Evolutionary conservation across 92 coral and sea anemone species (phyloP), one percentile per base, ranked within the genome.

Genomic region (Porites lobata): DNA sequence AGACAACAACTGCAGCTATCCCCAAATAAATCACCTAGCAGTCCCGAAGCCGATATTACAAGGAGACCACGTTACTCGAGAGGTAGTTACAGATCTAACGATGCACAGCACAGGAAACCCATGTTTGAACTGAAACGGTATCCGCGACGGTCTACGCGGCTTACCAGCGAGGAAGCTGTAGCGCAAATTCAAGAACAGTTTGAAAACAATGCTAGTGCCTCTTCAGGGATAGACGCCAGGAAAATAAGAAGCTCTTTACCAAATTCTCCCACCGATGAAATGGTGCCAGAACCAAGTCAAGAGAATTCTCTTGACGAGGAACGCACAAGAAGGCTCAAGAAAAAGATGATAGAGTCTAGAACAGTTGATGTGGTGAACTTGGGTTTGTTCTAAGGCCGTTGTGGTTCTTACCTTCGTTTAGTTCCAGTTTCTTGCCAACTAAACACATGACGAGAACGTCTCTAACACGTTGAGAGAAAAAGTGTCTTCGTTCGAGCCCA

Each of bases 341-440:
- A 88, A 63, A 93, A 93, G 79, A 85, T 91, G 4, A 85, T 70
- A 32, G 96, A 95, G 56, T 89, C 94, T 9, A 90, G 92, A 76
- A 91, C 86, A 74, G 89, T 86, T 22, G 98, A 95, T 65, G 94
- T 93, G 21, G 92, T 95, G n/a, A 90, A 95, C 72, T 86, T 95
- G 69, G 98, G 98, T 20, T 79, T 81, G 87, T 95, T 95, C 72
- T 94, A 76, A 87, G 47, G 1, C 47, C 7, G 5, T 0, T 38
- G 47, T 38, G 47, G 47, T 38, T 38, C 47, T 4, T 38, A 0
- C 47, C 47, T 38, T 38, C 7, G 47, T 38, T 38, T 38, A 38
- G 47, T 38, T 38, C 47, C 47, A 38, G 47, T 38, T 38, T 38
- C 6, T 38, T 38, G 47, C 47, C 47, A 38, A 38, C 47, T 38